Percentiles rank a stretch among this genome's conserved stretches.
These are phyloP conservation scores for Holothuria leucospilota DNA, from an alignment of 53 echinoderm and acorn worm genomes.

Conservation along the genomic window DNA sequence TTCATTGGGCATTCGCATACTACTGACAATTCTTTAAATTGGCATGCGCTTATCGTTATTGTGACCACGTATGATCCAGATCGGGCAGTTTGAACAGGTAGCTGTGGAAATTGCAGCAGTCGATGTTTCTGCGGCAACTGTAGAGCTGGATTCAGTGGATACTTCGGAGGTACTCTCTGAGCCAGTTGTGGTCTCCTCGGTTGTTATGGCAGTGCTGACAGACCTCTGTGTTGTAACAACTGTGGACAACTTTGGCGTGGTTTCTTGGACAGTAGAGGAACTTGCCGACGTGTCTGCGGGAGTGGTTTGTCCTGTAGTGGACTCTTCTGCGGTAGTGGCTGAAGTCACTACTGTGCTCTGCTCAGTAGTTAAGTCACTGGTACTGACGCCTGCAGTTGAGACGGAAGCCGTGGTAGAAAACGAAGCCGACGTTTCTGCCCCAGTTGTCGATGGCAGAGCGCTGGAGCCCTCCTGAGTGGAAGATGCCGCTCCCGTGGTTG, in stretches of 20 bases:
- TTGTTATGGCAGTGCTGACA: no score
- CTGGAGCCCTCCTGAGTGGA: not conserved
- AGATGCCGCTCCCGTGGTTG: not conserved
- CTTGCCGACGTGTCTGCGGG: not conserved
- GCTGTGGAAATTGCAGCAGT: not conserved
- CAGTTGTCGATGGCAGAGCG: not conserved
- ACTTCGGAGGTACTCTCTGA: slow-evolving; percentile 5
- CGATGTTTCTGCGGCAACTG: not conserved
- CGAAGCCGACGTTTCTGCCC: not conserved
- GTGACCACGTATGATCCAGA: no score
- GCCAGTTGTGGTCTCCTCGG: no score
- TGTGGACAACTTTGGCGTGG: not conserved
- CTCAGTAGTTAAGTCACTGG: not conserved
- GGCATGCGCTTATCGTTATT: no score
- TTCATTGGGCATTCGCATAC: no score
- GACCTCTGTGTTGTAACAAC: no score
- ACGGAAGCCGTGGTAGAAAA: not conserved
- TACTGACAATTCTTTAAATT: no score
- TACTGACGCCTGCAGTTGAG: not conserved
- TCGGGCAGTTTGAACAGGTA: no score
- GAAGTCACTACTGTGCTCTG: not conserved
- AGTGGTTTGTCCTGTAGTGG: not conserved
- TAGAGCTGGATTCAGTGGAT: slow-evolving; percentile 4
- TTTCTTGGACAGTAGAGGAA: not conserved
- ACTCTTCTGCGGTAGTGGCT: not conserved